A percentile compares a stretch with the other conserved stretches of the same genome.
Evolutionary conservation across 2,888 invertebrate genomes (phyloP).

Genomic region (Pegoplata infirma): DNA sequence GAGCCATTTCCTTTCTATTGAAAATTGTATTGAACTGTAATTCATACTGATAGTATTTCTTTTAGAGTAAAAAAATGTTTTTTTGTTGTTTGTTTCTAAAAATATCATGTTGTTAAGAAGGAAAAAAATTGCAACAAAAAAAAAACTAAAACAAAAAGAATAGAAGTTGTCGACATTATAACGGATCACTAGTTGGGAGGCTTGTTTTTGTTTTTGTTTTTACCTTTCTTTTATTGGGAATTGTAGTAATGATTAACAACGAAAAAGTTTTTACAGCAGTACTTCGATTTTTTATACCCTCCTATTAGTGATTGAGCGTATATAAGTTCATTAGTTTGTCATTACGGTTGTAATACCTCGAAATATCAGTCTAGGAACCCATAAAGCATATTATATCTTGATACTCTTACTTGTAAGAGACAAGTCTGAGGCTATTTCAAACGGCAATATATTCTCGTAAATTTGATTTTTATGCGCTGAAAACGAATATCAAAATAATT

Average conservation of each 20-base stretch:
- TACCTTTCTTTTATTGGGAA: not conserved
- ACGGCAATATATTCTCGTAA: too few relatives aligned
- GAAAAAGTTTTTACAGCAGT: not conserved
- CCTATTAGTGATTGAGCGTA: too few relatives aligned
- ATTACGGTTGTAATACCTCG: too few relatives aligned
- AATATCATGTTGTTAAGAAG: conserved; percentile 43
- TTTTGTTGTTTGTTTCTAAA: conserved; percentile 32
- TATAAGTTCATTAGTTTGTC: too few relatives aligned
- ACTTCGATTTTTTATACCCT: too few relatives aligned
- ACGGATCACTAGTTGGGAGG: conserved; percentile 52
- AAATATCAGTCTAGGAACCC: too few relatives aligned
- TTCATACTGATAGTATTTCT: not conserved
- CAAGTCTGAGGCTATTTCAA: too few relatives aligned
- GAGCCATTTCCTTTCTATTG: conserved; percentile 57
- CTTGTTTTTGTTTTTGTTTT: conserved; percentile 25
- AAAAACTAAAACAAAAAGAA: not conserved
- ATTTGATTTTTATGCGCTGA: too few relatives aligned
- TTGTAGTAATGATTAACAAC: not conserved
- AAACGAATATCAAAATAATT: too few relatives aligned
- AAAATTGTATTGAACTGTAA: conserved; percentile 32
- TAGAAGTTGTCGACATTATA: conserved; percentile 46
- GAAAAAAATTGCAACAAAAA: not conserved
- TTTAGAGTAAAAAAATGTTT: conserved; percentile 35
- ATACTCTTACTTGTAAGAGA: too few relatives aligned
- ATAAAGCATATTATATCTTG: too few relatives aligned